phyloP scores from a whole-genome alignment of 2,113 vertebrate genomes.

The Cichladusa arquata region DNA sequence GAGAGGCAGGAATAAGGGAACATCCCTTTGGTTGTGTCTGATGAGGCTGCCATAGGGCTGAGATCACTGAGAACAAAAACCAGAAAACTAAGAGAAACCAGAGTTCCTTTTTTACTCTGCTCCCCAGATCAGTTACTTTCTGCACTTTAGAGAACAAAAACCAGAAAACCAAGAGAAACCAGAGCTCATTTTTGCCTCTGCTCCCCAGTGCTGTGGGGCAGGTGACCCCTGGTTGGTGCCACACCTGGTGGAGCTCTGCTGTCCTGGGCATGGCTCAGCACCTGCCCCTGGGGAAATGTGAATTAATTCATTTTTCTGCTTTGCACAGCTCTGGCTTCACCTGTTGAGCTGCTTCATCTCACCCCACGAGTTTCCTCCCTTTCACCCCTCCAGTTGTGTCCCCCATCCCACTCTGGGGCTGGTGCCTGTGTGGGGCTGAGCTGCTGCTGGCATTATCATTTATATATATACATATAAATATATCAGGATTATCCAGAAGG shows the following conservation, averaged over 20 bases:
- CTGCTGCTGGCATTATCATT: background rate
- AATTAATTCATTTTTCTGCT: background rate
- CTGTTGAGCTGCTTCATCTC: background rate
- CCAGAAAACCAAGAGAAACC: background rate
- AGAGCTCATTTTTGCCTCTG: background rate
- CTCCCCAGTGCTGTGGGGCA: background rate
- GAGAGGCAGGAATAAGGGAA: background rate
- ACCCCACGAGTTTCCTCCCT: background rate
- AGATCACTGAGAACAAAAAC: background rate
- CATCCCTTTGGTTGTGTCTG: background rate
- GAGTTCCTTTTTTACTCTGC: no score
- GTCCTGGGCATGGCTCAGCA: no score
- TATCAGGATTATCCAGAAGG: background rate
- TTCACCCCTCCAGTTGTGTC: background rate
- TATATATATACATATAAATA: no score
- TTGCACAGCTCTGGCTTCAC: background rate
- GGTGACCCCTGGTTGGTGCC: background rate
- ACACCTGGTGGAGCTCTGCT: background rate
- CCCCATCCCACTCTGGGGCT: no score
- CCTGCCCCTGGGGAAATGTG: accelerated
- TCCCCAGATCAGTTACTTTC: background rate
- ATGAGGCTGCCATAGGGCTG: background rate
- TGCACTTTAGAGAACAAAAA: background rate
- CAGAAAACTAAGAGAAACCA: background rate
- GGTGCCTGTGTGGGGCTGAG: background rate